A percentile compares a stretch with the other conserved stretches of the same genome.
Conservation (phyloP, 1,140 invertebrate species). For the Phymorhynchus buccinoides region DNA sequence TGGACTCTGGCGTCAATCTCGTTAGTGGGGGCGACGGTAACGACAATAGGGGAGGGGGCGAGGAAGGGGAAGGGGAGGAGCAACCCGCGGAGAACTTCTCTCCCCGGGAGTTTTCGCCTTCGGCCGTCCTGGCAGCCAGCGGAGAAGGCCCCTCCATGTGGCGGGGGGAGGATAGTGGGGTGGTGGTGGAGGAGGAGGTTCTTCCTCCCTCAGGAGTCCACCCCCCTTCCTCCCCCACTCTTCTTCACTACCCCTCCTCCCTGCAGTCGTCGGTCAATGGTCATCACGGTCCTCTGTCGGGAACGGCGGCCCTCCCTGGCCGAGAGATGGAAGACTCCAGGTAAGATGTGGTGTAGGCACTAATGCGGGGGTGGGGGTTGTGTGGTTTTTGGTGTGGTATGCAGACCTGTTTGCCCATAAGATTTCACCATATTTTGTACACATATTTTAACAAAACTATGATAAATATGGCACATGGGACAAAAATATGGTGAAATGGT, state of each 20-base stretch:
- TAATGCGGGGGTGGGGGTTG: background rate
- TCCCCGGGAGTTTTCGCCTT: conserved; percentile 15
- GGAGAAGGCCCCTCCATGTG: conserved; percentile 15
- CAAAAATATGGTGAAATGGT: no score
- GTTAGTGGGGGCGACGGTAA: no score
- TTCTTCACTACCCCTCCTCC: no score
- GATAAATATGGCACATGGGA: no score
- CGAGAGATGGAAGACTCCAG: conserved; percentile 56
- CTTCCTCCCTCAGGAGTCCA: conserved; percentile 37
- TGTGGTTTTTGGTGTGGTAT: background rate
- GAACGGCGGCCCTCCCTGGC: conserved; percentile 19
- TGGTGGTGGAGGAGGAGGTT: conserved; percentile 35
- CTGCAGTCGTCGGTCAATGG: conserved; percentile 37
- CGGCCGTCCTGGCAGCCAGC: background rate
- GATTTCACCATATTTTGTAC: no score
- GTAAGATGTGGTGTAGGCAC: conserved; percentile 34
- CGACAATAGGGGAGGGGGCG: no score
- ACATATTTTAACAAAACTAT: no score
- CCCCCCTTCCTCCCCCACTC: no score
- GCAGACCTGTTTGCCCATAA: no score
- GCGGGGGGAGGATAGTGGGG: conserved; percentile 38
- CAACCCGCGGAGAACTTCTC: conserved; percentile 35
- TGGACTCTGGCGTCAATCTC: background rate
- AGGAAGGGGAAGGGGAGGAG: no score
- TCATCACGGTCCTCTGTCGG: no score